Base-by-base conservation (phyloP, 2,113 vertebrate species). In the Merops nubicus region DNA sequence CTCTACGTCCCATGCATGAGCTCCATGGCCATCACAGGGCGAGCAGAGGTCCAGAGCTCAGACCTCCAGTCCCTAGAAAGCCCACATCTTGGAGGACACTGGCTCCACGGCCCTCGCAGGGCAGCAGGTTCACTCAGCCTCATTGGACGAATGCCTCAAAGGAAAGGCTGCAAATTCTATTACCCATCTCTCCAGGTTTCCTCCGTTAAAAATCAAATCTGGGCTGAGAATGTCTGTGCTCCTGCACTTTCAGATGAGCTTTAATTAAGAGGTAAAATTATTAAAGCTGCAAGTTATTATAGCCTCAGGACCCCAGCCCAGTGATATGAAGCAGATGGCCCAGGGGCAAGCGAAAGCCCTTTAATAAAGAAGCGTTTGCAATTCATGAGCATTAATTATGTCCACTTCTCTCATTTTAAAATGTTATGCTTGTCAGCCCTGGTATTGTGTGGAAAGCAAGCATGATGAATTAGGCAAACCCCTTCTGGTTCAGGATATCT, bases 381-480 rank as follows among this genome's bases (percentile, higher is more conserved):
- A 99, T 99, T 99, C 99, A 99, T 99, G 99, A 99, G 98, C 97
- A 96, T 98, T 99, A 99, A 98, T 98, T 98, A 98, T 97, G 97
- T 99, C 98, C 98, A 96, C 98, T 98, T 98, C 98, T 98, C 98
- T 98, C 97, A 97, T 97, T 97, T 96, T 92, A 92, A 95, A 93
- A 93, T 98, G 98, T 98, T 98, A 97, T 98, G 98, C 97, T 97
- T 98, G 98, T 99, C 98, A 98, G 97, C 85, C 95, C 85, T 65
- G 85, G 95, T 88, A 97, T 97, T 97, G 97, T 98, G 95, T n/a
- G 73, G 81, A 96, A 98, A 96, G 97, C 97, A 98, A 98, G 97
- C 93, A 97, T 99, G 99, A 99, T 99, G 98, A 98, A 99, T 99
- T 98, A 99, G 98, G 98, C 93, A 97, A 98, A 98, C 98, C 98